A percentile compares a stretch with the other conserved stretches of the same genome.
phyloP scores from a whole-genome alignment of 2,888 invertebrate species.

The Eurytoma adleriae region DNA sequence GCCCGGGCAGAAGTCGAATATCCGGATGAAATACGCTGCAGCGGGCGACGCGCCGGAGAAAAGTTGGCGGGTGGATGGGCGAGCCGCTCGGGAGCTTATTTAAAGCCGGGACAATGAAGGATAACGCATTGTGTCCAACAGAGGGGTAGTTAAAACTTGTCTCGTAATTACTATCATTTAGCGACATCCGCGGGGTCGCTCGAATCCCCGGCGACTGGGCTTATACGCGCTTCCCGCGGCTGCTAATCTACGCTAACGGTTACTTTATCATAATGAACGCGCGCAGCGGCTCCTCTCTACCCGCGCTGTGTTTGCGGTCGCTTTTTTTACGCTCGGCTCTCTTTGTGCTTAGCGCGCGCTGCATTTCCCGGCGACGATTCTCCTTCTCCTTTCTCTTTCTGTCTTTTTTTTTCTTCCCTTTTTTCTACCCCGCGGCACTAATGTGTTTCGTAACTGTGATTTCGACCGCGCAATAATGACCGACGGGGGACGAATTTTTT shows the following conservation, averaged over 20 bases:
- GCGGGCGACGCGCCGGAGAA: neutral
- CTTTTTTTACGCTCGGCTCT: slow-evolving; percentile 5
- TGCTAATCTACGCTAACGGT: slow-evolving; percentile 61
- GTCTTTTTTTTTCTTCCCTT: neutral
- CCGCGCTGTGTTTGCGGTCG: neutral
- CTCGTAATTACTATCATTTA: slow-evolving; percentile 75
- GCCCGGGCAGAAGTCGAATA: neutral
- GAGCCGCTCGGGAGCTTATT: slow-evolving; percentile 71
- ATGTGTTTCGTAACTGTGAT: slow-evolving; percentile 50
- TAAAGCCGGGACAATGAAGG: slow-evolving; percentile 72
- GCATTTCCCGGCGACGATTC: too few relatives aligned
- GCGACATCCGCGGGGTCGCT: slow-evolving; percentile 62
- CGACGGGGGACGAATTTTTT: slow-evolving; percentile 13
- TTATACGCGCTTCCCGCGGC: slow-evolving; percentile 6
- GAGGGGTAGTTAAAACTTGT: slow-evolving; percentile 74
- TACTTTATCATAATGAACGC: slow-evolving; percentile 64
- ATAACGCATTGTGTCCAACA: slow-evolving; percentile 71
- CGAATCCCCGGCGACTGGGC: slow-evolving; percentile 51
- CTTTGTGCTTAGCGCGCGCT: neutral
- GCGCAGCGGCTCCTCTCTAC: neutral
- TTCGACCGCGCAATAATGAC: slow-evolving; percentile 18
- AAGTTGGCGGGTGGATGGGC: neutral
- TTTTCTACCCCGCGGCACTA: neutral
- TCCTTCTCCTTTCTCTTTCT: too few relatives aligned
- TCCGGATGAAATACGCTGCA: slow-evolving; percentile 8